Conservation (phyloP, 1,140 invertebrate genomes). For the Drosophila sucinea region DNA sequence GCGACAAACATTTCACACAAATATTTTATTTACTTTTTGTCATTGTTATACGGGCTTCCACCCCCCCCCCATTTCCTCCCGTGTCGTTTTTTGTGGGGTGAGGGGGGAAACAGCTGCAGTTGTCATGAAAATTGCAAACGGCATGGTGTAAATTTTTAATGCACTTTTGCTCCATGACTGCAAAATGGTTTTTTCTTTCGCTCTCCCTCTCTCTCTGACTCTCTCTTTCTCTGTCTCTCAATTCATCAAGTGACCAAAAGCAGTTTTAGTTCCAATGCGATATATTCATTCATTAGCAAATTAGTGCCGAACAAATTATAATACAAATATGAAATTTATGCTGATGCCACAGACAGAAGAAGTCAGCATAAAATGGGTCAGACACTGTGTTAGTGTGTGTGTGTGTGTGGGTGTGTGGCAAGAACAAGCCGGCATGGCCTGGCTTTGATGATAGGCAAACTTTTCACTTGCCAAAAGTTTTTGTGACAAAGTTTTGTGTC, state of each 20-base stretch:
- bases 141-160: constrained; percentile 61
- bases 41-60: constrained; percentile 31
- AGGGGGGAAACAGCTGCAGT: constrained; percentile 45
- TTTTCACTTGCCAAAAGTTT: constrained; percentile 55
- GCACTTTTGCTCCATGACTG: constrained; percentile 16
- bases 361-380: neutral
- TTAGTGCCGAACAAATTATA: constrained; percentile 68
- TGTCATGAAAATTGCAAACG: constrained; percentile 51
- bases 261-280: constrained; percentile 25
- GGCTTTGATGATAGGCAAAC: constrained; percentile 53
- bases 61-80: too few relatives aligned
- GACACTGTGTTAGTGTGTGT: too few relatives aligned
- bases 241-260: constrained; percentile 48
- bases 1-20: constrained; percentile 46
- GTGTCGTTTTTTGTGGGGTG: too few relatives aligned
- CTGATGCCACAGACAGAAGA: constrained; percentile 44
- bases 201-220: neutral
- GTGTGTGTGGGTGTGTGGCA: neutral
- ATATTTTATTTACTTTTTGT: constrained; percentile 46
- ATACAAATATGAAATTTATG: constrained; percentile 80
- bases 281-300: constrained; percentile 66
- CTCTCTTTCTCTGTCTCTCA: constrained; percentile 27
- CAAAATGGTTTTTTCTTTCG: neutral
- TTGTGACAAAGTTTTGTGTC: constrained; percentile 54
- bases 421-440: constrained; percentile 30